Percentiles rank a stretch among this genome's conserved stretches.
These are phyloP conservation scores for Acanthisitta chloris DNA, from an alignment of 2,113 vertebrate genomes.

Conservation along the genomic window DNA sequence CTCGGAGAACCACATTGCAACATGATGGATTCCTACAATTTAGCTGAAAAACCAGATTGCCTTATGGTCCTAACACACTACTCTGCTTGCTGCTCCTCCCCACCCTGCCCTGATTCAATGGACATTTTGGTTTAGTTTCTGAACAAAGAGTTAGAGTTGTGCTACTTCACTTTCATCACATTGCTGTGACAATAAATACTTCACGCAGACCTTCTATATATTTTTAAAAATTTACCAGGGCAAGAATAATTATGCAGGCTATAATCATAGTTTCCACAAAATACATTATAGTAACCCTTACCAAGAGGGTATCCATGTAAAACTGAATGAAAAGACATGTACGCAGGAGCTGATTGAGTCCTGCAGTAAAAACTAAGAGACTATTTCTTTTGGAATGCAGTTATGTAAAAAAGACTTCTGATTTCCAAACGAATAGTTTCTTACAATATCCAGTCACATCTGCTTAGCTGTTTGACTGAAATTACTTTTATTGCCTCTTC, in stretches of 20 bases:
- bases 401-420: not conserved
- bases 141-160: not conserved
- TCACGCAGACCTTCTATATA: not conserved
- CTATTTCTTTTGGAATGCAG: not conserved
- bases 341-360: not conserved
- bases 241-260: not conserved
- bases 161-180: not conserved
- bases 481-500: not conserved
- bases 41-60: not conserved
- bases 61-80: not conserved
- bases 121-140: not conserved
- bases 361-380: not conserved
- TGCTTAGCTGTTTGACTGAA: not conserved
- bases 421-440: not conserved
- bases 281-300: not conserved
- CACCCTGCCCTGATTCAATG: not conserved
- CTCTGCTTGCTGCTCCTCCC: not conserved
- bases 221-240: not conserved
- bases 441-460: conserved; percentile 16
- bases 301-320: not conserved
- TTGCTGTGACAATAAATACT: not conserved
- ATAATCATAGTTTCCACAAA: not conserved
- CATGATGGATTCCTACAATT: not conserved
- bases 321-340: not conserved
- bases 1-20: not conserved